Percentiles rank a stretch among this genome's conserved stretches.
Conservation (phyloP, 2,797 vertebrate genomes). For the Falco columbarius region DNA sequence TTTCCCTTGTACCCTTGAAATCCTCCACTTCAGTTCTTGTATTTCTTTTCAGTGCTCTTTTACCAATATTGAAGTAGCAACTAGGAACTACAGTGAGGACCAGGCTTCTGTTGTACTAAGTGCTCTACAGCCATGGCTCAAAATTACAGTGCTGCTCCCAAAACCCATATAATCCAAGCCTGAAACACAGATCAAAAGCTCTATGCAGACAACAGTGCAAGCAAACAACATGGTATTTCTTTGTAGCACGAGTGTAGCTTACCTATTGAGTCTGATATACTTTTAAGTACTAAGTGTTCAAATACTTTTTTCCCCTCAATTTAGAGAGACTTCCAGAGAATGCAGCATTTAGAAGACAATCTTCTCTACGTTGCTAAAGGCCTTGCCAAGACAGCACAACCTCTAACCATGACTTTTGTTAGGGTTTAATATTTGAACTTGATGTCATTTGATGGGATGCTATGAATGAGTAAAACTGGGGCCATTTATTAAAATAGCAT, state of each 20-base stretch:
- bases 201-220: neutral
- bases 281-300: neutral
- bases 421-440: neutral
- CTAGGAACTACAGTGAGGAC: neutral
- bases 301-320: neutral
- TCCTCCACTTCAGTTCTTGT: neutral
- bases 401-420: neutral
- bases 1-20: neutral
- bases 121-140: neutral
- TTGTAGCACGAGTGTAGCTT: neutral
- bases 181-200: neutral
- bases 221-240: neutral
- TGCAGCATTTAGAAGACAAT: neutral
- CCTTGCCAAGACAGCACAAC: neutral
- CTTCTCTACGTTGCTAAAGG: neutral
- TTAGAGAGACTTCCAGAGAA: neutral
- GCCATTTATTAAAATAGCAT: neutral
- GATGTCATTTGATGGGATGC: neutral
- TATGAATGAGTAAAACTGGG: neutral
- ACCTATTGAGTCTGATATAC: neutral
- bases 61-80: neutral
- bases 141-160: neutral
- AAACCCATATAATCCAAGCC: neutral
- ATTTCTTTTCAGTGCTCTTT: neutral
- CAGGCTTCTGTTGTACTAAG: neutral